phyloP scores from a whole-genome alignment of 2,113 vertebrate genomes.

The Picathartes gymnocephalus region DNA sequence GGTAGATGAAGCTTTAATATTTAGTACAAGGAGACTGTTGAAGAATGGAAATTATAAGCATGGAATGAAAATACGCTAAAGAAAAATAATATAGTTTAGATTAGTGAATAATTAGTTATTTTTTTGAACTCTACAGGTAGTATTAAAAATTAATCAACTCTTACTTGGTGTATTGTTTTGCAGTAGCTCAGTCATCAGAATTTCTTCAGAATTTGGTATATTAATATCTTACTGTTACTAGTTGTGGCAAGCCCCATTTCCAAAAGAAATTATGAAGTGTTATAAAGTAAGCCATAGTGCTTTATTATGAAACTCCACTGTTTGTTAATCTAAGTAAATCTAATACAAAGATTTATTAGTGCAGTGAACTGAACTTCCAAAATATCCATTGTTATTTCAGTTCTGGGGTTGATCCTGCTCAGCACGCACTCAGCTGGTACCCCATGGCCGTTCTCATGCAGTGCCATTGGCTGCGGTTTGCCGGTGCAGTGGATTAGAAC shows the following conservation, averaged over 20 bases:
- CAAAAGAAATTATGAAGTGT: neutral
- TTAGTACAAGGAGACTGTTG: neutral
- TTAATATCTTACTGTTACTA: neutral
- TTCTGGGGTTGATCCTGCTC: slow-evolving; percentile 15
- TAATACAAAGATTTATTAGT: neutral
- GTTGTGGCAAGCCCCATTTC: neutral
- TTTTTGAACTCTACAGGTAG: neutral
- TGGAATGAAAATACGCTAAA: neutral
- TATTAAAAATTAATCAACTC: neutral
- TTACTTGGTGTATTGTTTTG: neutral
- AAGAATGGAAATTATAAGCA: neutral
- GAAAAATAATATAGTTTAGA: neutral
- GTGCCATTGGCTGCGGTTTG: neutral
- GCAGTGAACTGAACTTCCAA: neutral
- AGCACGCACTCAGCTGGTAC: neutral
- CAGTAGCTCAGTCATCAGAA: neutral
- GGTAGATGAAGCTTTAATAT: neutral
- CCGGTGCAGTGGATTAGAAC: neutral
- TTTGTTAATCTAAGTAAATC: neutral
- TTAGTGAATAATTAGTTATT: neutral
- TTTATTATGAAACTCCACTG: neutral
- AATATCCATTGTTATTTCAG: neutral
- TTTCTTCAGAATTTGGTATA: neutral
- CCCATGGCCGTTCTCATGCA: neutral
- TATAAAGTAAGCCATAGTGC: neutral